These are phyloP conservation scores for Prosopocoilus inquinatus DNA, from an alignment of 2,888 invertebrate genomes.

Conservation along the genomic window DNA sequence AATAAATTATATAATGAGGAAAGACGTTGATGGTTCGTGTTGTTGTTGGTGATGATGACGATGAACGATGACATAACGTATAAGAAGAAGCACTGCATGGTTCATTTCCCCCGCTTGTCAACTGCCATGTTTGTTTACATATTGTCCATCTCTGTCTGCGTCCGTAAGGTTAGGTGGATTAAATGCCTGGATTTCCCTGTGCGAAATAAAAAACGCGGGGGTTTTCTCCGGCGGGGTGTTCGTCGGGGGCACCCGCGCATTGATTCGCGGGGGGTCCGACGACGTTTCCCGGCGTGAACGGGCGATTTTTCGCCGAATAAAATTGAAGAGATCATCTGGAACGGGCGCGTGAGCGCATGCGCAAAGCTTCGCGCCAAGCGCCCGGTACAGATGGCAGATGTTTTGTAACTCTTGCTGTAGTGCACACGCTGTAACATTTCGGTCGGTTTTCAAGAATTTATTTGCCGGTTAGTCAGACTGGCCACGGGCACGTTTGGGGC, in stretches of 20 bases:
- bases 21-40: constrained; percentile 22
- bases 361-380: constrained; percentile 51
- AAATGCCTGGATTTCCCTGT: constrained; percentile 6
- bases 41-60: too few species aligned
- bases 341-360: constrained; percentile 38
- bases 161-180: constrained; percentile 27
- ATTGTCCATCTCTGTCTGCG: constrained; percentile 34
- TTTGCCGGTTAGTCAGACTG: constrained; percentile 24
- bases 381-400: constrained; percentile 54
- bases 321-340: constrained; percentile 34
- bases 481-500: constrained; percentile 18
- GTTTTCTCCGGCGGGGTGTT: too few species aligned
- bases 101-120: constrained; percentile 36
- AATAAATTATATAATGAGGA: too few species aligned
- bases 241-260: too few species aligned
- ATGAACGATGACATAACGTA: too few species aligned
- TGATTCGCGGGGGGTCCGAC: too few species aligned
- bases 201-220: not conserved
- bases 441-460: constrained; percentile 34
- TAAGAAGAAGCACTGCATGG: constrained; percentile 29
- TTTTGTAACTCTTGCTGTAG: constrained; percentile 47
- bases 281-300: too few species aligned
- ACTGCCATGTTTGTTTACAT: constrained; percentile 44
- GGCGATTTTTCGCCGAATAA: constrained; percentile 5
- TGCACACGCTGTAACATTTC: constrained; percentile 41